Percentiles rank a stretch among this genome's conserved stretches.
Evolutionary conservation across 2,113 vertebrate species (phyloP).

Genomic region (Peromyscus polionotus): DNA sequence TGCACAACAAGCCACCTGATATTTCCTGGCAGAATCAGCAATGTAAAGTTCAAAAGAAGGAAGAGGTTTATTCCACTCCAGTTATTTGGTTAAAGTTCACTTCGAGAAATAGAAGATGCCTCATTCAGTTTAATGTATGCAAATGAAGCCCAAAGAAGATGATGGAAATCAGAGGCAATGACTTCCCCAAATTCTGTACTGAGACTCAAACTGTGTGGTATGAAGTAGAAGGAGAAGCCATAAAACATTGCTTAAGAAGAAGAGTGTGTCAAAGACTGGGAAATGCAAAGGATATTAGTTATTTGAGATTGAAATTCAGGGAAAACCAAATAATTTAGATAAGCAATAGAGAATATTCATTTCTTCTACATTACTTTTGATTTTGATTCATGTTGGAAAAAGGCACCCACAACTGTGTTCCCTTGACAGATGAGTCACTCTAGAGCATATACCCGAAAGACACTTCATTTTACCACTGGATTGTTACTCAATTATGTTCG

Average conservation of each 20-base stretch:
- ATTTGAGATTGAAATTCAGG: neutral
- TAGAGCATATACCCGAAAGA: neutral
- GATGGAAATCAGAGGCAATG: constrained; percentile 43
- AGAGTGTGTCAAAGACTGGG: neutral
- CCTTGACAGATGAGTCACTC: neutral
- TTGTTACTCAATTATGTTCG: neutral
- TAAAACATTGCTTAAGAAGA: neutral
- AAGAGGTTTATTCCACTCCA: neutral
- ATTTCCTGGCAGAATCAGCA: neutral
- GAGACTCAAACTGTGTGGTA: neutral
- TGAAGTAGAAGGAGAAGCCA: neutral
- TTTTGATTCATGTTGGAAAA: neutral
- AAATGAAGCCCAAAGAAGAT: constrained; percentile 36
- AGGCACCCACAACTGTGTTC: neutral
- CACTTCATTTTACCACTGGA: neutral
- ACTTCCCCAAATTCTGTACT: neutral
- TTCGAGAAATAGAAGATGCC: neutral
- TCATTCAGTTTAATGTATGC: neutral
- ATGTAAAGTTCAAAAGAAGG: neutral
- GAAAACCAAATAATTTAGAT: neutral
- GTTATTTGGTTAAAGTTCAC: constrained; percentile 12
- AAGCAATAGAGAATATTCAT: neutral
- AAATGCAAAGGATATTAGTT: neutral
- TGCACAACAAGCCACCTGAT: neutral
- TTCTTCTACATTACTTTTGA: constrained; percentile 4